Conservation (phyloP, 2,888 invertebrate species). For the Epistrophella euchroma region DNA sequence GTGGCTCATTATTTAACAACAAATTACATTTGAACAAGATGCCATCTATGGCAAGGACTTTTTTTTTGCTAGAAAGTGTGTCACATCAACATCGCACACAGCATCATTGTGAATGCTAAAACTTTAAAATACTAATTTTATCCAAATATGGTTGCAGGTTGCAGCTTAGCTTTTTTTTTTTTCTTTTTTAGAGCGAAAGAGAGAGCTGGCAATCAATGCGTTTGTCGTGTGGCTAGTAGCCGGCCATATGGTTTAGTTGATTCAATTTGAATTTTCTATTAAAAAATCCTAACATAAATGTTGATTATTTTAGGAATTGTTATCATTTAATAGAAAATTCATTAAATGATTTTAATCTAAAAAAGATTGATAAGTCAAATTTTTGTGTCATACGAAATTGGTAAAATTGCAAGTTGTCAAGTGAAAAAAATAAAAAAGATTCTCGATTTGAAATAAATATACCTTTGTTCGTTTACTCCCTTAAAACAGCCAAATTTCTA, state of each 20-base stretch:
- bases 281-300: conserved; percentile 64
- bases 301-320: no score
- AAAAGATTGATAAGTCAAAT: conserved; percentile 2
- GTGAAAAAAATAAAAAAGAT: no score
- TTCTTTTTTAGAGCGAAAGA: background rate
- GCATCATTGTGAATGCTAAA: conserved; percentile 49
- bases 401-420: no score
- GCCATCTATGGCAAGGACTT: conserved; percentile 76
- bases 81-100: conserved; percentile 68
- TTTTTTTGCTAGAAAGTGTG: conserved; percentile 70
- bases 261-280: conserved; percentile 38
- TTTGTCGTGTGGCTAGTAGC: conserved; percentile 4
- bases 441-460: no score
- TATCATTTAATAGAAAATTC: no score
- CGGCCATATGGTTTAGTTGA: conserved; percentile 59
- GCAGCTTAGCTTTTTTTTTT: conserved; percentile 52
- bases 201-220: conserved; percentile 23
- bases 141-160: conserved; percentile 65
- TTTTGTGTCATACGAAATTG: conserved; percentile 12
- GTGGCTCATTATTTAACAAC: conserved; percentile 65
- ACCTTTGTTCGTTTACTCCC: no score
- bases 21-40: conserved; percentile 71
- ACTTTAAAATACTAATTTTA: conserved; percentile 47
- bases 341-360: conserved; percentile 45
- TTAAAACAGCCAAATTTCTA: no score